phyloP scores from a whole-genome alignment of 2,888 invertebrate species.

The Boloria selene region DNA sequence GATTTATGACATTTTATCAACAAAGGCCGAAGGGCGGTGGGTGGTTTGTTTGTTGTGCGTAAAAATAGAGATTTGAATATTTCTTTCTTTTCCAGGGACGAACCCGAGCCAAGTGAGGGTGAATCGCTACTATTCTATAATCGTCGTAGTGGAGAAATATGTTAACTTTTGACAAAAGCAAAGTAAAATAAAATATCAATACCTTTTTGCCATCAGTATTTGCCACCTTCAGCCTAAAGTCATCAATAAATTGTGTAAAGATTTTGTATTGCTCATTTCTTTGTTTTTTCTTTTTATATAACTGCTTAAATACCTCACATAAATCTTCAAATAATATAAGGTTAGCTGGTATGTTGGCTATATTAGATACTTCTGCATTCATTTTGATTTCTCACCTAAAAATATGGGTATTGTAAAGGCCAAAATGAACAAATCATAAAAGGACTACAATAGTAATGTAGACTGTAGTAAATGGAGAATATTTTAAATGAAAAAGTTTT shows the following conservation, averaged over 20 bases:
- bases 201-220: constrained; percentile 64
- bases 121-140: no score
- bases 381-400: constrained; percentile 26
- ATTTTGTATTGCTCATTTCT: constrained; percentile 72
- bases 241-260: constrained; percentile 72
- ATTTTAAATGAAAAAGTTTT: no score
- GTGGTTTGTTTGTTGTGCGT: no score
- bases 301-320: constrained; percentile 84
- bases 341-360: constrained; percentile 53
- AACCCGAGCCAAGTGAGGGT: no score
- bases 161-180: no score
- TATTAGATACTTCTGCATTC: constrained; percentile 13
- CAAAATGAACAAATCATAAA: neutral
- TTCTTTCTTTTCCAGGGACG: no score
- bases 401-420: constrained; percentile 13
- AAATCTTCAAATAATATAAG: constrained; percentile 78
- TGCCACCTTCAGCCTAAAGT: constrained; percentile 67
- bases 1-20: no score
- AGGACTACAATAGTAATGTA: no score
- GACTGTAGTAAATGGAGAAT: no score
- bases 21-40: no score
- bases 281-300: constrained; percentile 70
- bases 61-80: no score
- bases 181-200: constrained; percentile 35
- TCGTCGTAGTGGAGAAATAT: no score